Base-by-base conservation (phyloP, 2,888 invertebrate genomes). In the Eilema caniola region DNA sequence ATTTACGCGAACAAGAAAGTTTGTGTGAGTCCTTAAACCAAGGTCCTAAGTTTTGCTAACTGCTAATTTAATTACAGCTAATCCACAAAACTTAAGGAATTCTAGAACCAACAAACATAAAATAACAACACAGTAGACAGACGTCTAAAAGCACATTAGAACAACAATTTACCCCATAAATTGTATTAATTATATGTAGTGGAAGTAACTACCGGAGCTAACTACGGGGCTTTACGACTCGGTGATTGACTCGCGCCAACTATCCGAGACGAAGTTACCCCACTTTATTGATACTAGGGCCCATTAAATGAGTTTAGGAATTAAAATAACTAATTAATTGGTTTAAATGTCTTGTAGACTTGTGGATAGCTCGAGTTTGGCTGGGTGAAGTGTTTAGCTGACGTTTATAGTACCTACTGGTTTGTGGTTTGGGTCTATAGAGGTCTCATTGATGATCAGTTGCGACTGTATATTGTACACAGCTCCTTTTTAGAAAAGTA, bases 181-280 rank as follows among this genome's bases (percentile, higher is more conserved):
- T 94, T 89, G 87, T 89, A 92, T 93, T 93, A 93, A 93, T 92
- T 93, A 94, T 94, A 95, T 95, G 94, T 94, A 94, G 93, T 92
- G 95, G 95, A 95, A 95, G 90, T 93, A 93, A 95, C 88, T 83
- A 82, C 83, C 83, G 81, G 82, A 71, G 74, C 78, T 77, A 91
- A 91, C 89, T 89, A 89, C 85, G 82, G 53, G 78, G 83, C 81
- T 88, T 88, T 87, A 87, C 87, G 88, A 87, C 78, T 74, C 91
- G 89, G 90, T 92, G 92, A 93, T 93, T 90, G 92, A 85, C 77
- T 78, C 85, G 74, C 81, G 72, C 78, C 75, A 81, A 85, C 83
- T 85, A 88, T 87, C 81, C 83, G 75, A 78, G 67, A 65, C 73
- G 56, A 69, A 73, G 61, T 75, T 70, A 73, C 81, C 75, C 80